phyloP scores from a whole-genome alignment of 1,140 invertebrate species.

The Aphis craccivora region DNA sequence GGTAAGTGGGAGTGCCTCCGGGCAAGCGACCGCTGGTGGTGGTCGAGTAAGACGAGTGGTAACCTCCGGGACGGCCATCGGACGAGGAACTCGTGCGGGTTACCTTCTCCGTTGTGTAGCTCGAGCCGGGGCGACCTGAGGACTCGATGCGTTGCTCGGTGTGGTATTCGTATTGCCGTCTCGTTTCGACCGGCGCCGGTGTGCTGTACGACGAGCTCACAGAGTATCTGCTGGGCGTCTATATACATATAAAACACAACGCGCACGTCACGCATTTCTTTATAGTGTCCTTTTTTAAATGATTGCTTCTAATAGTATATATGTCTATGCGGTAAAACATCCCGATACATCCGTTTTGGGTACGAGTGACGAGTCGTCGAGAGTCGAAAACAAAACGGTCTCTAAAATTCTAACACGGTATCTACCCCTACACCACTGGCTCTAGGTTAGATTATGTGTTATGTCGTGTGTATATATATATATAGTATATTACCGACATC shows the following conservation, averaged over 20 bases:
- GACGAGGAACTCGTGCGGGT: slow-evolving; percentile 67
- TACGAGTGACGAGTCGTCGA: not conserved
- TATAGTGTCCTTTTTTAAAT: slow-evolving; percentile 29
- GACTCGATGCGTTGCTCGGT: slow-evolving; percentile 69
- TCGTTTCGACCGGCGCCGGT: slow-evolving; percentile 78
- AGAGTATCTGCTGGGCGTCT: slow-evolving; percentile 83
- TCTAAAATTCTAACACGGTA: too few relatives aligned
- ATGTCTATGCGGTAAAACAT: not conserved
- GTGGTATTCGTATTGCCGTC: slow-evolving; percentile 58
- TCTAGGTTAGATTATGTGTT: not conserved
- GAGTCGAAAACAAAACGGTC: not conserved
- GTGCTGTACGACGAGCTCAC: slow-evolving; percentile 73
- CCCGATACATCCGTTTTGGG: not conserved
- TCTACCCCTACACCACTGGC: not conserved
- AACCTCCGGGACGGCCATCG: slow-evolving; percentile 77
- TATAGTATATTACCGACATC: slow-evolving; percentile 12
- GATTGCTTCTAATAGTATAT: not conserved
- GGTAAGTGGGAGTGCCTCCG: slow-evolving; percentile 76
- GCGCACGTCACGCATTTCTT: slow-evolving; percentile 58
- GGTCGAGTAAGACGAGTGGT: slow-evolving; percentile 78
- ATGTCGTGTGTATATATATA: not conserved
- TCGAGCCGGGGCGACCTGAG: slow-evolving; percentile 69
- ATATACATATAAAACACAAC: slow-evolving; percentile 60
- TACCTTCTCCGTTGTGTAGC: slow-evolving; percentile 76
- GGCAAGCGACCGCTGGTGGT: slow-evolving; percentile 78